phyloP scores from a whole-genome alignment of 2,797 vertebrate species.

The Apogon hyalosoma region DNA sequence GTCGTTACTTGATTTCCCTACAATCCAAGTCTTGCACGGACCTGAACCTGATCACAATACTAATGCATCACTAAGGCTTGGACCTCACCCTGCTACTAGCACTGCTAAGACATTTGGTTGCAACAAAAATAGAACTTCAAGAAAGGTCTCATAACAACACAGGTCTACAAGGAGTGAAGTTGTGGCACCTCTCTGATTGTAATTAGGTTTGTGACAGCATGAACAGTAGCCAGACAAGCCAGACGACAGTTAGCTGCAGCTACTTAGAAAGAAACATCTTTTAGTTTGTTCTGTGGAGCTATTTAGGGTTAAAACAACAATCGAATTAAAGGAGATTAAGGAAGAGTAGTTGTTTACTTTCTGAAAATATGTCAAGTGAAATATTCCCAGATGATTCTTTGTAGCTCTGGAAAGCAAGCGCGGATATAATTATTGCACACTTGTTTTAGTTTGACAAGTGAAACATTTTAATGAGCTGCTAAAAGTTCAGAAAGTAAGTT shows the following conservation, averaged over 20 bases:
- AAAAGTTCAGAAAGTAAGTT: background rate
- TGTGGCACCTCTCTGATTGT: slow-evolving; percentile 50
- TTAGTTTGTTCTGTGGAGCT: slow-evolving; percentile 26
- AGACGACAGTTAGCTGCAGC: slow-evolving; percentile 25
- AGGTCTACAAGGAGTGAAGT: slow-evolving; percentile 44
- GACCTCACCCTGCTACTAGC: background rate
- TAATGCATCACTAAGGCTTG: background rate
- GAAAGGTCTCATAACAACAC: slow-evolving; percentile 17
- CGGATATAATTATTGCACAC: too few species aligned
- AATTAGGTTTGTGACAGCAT: slow-evolving; percentile 16
- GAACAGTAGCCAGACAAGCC: slow-evolving; percentile 14
- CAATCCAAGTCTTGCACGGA: background rate
- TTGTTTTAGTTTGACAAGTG: too few species aligned
- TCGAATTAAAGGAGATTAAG: too few species aligned
- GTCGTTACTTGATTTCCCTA: background rate
- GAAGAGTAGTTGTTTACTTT: too few species aligned
- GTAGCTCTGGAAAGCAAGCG: too few species aligned
- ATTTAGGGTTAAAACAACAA: background rate
- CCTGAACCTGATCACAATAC: background rate
- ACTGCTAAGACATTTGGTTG: slow-evolving; percentile 18
- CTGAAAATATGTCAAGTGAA: too few species aligned
- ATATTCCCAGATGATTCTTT: too few species aligned
- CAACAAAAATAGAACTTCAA: slow-evolving; percentile 22
- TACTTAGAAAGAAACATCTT: slow-evolving; percentile 13
- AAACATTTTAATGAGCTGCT: background rate